Evolutionary conservation across 2,888 invertebrate genomes (phyloP), one percentile per base, ranked within the genome.

Genomic region (Pollenia labialis): DNA sequence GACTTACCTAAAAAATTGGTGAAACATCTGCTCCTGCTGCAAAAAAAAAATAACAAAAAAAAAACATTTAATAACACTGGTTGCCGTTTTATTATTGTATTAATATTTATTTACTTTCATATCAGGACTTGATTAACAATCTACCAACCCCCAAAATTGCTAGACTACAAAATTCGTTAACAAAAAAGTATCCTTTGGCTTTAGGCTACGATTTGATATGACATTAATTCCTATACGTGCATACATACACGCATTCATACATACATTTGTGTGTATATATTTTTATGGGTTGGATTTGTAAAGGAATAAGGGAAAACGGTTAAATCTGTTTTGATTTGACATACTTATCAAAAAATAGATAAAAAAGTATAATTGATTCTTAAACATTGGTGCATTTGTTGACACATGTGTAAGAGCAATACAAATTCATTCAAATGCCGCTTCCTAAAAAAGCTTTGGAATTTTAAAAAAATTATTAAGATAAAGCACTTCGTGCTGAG

Each of bases 11-110:
- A 89, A 89, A 90, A 90, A 91, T 52, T 32, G 54, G 23, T 74
- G 79, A 85, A 92, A 91, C 91, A 92, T 92, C 91, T 92, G 91
- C 91, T 89, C 91, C 91, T 91, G 91, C 90, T 91, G 91, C 89
- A 90, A 79, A 84, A 12, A 14, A 69, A 11, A 40, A 16, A 2
- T 32, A n/a, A 56, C 18, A 48, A 11, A 64, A 42, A 50, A 62
- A 16, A 50, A 75, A 58, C 66, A 75, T 60, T 56, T 54, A 60
- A 83, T 75, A 80, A 64, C 77, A 66, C 60, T 85, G 76, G 72
- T 85, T 77, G 72, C 50, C 62, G 54, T 74, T 56, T 75, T 82
- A 75, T 58, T 74, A 74, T 46, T 66, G 58, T 66, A 81, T 23
- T 52, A 72, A 54, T 32, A 32, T 32, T 32, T 62, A 69, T 68